Evolutionary conservation across 2,888 invertebrate species (phyloP), one percentile per base, ranked within the genome.

Genomic region (Tryphoninae sp.): DNA sequence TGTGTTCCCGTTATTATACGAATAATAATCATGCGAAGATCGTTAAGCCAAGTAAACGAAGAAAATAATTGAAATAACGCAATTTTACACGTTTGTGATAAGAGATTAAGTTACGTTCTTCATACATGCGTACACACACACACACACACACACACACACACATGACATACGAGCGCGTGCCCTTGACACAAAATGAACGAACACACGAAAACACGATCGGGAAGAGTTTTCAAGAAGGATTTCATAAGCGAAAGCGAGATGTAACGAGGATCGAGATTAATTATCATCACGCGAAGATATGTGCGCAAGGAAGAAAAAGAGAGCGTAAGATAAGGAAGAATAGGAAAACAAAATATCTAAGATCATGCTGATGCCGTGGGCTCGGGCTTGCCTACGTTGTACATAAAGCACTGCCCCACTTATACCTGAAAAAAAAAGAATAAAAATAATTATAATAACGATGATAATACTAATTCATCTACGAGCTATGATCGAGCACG

Each of bases 371-470:
- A 83, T 84, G 74, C 78, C 83, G 84, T 83, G 80, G 85, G 84
- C 85, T 86, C 85, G 83, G 83, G 87, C 82, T 86, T 86, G 84
- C 86, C 86, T 87, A 86, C 84, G 85, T 87, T 88, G 87, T 88
- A 88, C 82, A 88, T 88, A 86, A 86, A 88, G 86, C 88, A 88
- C 88, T 88, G 88, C 88, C 88, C 87, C 86, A 85, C 84, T 84
- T 83, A 80, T 84, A 84, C 82, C 81, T 83, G 80, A 83, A 74
- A 72, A 71, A 79, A 59, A 76, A 82, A 68, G 22, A 19, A 74
- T 62, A 59, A 72, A 69, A 69, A 55, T 58, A 65, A 67, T 58
- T 71, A 76, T 49, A 67, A 68, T 53, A 77, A 77, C 64, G 53
- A 78, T 11, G 58, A 75, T 42, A 68, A 72, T 53, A 67, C 16